Conservation (phyloP, 2,797 vertebrate species). For the Sebastolobus alascanus region DNA sequence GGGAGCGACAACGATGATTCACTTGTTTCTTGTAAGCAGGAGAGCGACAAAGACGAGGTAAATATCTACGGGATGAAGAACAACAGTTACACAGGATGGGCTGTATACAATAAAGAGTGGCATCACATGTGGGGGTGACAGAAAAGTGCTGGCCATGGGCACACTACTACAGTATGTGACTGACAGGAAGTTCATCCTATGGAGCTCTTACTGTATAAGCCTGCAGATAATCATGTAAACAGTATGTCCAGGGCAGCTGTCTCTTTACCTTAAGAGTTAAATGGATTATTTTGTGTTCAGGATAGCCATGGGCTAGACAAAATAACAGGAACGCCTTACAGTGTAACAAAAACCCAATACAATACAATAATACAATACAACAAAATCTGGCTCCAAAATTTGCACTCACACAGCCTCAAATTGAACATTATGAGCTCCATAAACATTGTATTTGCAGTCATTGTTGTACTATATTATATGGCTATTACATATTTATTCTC, state of each 20-base stretch:
- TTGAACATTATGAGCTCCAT: slow-evolving; percentile 4
- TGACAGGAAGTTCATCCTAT: slow-evolving; percentile 18
- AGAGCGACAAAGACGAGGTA: slow-evolving; percentile 48
- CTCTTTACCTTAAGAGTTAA: not conserved
- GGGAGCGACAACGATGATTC: slow-evolving; percentile 68
- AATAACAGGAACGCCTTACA: not conserved
- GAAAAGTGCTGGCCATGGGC: not conserved
- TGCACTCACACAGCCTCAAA: not conserved
- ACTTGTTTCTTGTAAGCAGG: slow-evolving; percentile 60
- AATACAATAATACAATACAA: not conserved
- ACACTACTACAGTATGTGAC: not conserved
- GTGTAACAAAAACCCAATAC: not conserved
- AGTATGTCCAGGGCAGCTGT: not conserved
- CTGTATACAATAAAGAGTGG: not conserved
- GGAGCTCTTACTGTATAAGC: not conserved
- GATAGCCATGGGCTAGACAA: not conserved
- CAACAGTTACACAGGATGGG: slow-evolving; percentile 13
- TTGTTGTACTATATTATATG: not conserved
- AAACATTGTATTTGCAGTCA: not conserved
- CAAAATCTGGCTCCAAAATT: not conserved
- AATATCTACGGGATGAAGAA: slow-evolving; percentile 33
- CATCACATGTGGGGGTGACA: not conserved
- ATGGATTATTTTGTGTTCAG: not conserved
- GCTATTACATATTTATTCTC: not conserved
- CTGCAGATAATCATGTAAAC: not conserved